Base-by-base conservation (phyloP, 2,888 invertebrate genomes). In the Nasonia oneida region DNA sequence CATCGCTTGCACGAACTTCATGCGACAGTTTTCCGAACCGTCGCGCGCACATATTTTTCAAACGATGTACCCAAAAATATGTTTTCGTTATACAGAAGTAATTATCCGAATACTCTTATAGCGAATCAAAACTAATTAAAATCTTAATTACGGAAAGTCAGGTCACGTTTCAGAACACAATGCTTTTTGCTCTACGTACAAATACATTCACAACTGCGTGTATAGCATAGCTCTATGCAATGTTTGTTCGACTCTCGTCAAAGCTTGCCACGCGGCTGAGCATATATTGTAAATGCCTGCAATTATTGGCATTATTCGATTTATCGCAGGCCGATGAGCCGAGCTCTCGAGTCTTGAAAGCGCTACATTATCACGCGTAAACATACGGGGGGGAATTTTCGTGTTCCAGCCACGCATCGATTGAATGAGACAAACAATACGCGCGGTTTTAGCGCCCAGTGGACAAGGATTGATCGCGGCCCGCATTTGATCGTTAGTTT, bases 61-160 rank as follows among this genome's bases (percentile, higher is more conserved):
- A 42, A 10, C 42, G 42, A 42, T 42, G 29, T 29, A 29, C 42
- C 42, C 42, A 47, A n/a, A 73, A 18, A 73, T 18, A 42, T 42
- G 23, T 39, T 6, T 18, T 1, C 8, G 39, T n/a, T 37, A n/a
- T 23, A 33, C 6, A 29, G 57, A 57, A 83, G 57, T 47, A 83
- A 77, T 77, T 61, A 77, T 47, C 12, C 39, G n/a, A 37, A 37
- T 33, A 29, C 29, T 29, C 1, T 1, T 37, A n/a, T 33, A n/a
- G 42, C 23, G n/a, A 29, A 18, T 83, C 47, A 53, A 73, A 85
- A 78, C 82, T 78, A 82, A 85, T 85, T 85, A 82, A 83, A 86
- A 77, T 81, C 80, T 80, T 83, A 76, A 86, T 83, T 80, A 83
- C 76, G 83, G 42, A 73, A 74, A 57, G 12, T 2, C 37, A 8